Conservation (phyloP, 2,888 invertebrate genomes). For the Steinernema scapterisci region DNA sequence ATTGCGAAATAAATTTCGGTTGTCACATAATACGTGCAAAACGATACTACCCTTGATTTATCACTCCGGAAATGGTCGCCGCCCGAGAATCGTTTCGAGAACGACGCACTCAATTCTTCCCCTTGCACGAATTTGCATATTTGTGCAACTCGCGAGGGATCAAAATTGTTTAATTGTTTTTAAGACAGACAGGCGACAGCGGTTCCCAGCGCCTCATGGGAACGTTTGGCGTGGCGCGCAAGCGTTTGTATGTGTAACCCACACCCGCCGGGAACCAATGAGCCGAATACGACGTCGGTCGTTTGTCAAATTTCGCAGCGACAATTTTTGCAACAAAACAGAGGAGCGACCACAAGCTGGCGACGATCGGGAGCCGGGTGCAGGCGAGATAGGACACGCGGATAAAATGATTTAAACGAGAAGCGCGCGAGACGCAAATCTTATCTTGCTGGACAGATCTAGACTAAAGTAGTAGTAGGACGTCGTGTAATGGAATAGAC, state of each 20-base stretch:
- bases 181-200: constrained; percentile 29
- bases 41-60: no score
- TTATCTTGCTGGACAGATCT: not conserved
- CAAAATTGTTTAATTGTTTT: constrained; percentile 32
- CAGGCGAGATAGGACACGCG: not conserved
- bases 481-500: not conserved
- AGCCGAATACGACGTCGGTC: constrained; percentile 10
- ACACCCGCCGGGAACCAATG: constrained; percentile 14
- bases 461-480: no score
- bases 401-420: constrained; percentile 29
- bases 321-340: constrained; percentile 31
- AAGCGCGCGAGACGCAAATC: not conserved
- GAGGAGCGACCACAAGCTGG: not conserved
- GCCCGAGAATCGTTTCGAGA: not conserved
- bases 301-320: constrained; percentile 27
- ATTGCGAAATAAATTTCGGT: no score
- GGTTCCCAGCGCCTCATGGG: constrained; percentile 5
- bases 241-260: no score
- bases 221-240: not conserved
- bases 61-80: not conserved
- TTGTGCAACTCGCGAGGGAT: constrained; percentile 31
- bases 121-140: constrained; percentile 30
- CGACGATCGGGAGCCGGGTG: not conserved
- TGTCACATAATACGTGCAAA: no score
- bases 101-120: no score